Conservation (phyloP, 2,797 vertebrate genomes). For the Prunella strophiata region DNA sequence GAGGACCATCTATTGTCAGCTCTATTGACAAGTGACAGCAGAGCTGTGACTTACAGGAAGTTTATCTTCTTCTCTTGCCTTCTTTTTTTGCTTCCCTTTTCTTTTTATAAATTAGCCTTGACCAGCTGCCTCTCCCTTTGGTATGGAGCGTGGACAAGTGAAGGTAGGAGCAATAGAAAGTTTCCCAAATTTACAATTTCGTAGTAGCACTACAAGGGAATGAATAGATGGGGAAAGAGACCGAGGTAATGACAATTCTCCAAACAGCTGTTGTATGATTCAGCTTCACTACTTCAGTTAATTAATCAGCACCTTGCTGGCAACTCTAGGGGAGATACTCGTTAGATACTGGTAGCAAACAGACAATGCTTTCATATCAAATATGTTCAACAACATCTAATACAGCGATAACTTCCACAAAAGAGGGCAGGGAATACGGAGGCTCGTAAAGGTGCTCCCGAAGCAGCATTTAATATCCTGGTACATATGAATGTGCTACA, state of each 20-base stretch:
- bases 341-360: conserved; percentile 81
- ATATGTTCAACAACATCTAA: conserved; percentile 79
- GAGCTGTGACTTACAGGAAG: conserved; percentile 50
- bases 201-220: conserved; percentile 60
- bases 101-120: neutral
- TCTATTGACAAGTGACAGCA: conserved; percentile 59
- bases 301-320: conserved; percentile 87
- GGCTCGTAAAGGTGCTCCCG: conserved; percentile 2
- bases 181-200: conserved; percentile 62
- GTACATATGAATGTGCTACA: neutral
- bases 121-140: neutral
- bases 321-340: conserved; percentile 81
- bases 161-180: conserved; percentile 43
- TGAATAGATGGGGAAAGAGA: conserved; percentile 79
- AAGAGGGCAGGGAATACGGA: conserved; percentile 55
- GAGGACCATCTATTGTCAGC: conserved; percentile 46
- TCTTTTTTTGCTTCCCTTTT: neutral
- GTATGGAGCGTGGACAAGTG: neutral
- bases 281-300: conserved; percentile 84
- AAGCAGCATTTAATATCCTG: conserved; percentile 50
- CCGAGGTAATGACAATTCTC: conserved; percentile 80
- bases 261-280: conserved; percentile 82
- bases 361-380: conserved; percentile 82
- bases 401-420: conserved; percentile 64
- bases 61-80: conserved; percentile 20